Percentiles rank a stretch among this genome's conserved stretches.
Evolutionary conservation across 2,797 vertebrate species (phyloP).

Genomic region (Danio tinwini): DNA sequence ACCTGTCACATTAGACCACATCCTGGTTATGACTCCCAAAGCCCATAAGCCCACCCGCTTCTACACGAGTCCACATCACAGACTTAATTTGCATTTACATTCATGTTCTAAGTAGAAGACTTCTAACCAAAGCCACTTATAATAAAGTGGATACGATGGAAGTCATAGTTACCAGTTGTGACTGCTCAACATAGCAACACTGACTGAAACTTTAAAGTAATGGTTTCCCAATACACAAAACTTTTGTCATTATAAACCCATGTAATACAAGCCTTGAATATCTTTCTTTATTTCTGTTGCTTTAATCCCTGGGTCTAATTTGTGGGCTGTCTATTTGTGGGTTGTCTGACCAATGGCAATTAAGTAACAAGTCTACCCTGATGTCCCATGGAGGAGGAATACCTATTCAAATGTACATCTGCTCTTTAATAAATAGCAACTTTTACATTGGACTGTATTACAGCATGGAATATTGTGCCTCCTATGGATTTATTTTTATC

Average conservation of each 20-base stretch:
- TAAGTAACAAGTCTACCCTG: neutral
- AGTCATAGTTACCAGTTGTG: constrained; percentile 11
- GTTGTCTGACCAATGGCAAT: neutral
- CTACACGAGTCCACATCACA: constrained; percentile 28
- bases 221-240: neutral
- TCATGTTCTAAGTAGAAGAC: constrained; percentile 24
- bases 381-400: neutral
- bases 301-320: neutral
- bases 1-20: constrained; percentile 46
- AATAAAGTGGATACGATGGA: constrained; percentile 1
- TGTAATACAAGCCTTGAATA: neutral
- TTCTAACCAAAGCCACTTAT: constrained; percentile 14
- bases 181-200: neutral
- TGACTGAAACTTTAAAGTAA: neutral
- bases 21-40: constrained; percentile 30
- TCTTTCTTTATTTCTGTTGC: neutral
- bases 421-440: constrained; percentile 7
- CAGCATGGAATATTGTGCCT: constrained; percentile 63
- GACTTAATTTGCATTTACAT: constrained; percentile 31
- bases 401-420: constrained; percentile 15
- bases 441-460: constrained; percentile 24
- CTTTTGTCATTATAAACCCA: neutral
- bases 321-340: neutral
- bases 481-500: constrained; percentile 76
- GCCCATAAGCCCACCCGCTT: constrained; percentile 27